Conservation (phyloP, 2,888 invertebrate genomes). For the Carabus problematicus region DNA sequence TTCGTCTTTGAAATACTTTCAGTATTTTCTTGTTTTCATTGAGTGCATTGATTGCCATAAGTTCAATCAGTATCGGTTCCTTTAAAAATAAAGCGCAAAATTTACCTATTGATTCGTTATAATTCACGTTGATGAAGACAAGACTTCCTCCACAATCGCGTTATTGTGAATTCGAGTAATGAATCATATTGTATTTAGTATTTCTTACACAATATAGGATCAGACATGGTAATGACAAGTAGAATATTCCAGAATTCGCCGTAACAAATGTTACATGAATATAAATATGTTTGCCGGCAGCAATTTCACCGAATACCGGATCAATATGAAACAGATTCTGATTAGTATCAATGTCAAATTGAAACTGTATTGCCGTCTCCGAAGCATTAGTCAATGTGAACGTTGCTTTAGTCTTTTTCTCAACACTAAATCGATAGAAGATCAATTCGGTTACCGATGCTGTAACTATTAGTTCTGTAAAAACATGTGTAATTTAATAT, state of each 20-base stretch:
- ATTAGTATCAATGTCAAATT: constrained; percentile 26
- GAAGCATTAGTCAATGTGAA: constrained; percentile 20
- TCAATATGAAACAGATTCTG: constrained; percentile 27
- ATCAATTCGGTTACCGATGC: constrained; percentile 10
- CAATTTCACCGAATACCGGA: constrained; percentile 15
- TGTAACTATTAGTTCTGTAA: constrained; percentile 11
- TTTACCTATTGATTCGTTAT: too few species aligned
- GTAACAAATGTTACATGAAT: constrained; percentile 8
- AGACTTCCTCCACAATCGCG: too few species aligned
- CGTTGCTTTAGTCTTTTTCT: constrained; percentile 5
- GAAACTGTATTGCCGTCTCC: constrained; percentile 3
- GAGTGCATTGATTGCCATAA: constrained; percentile 14
- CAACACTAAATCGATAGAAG: constrained; percentile 24
- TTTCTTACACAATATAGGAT: constrained; percentile 21
- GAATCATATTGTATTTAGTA: neutral
- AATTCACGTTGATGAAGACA: too few species aligned
- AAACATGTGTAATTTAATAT: neutral
- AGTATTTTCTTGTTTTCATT: neutral
- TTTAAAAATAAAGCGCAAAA: neutral
- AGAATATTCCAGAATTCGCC: constrained; percentile 19
- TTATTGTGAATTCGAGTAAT: too few species aligned
- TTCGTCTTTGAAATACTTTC: neutral
- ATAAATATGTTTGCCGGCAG: constrained; percentile 1
- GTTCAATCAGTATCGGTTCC: constrained; percentile 24
- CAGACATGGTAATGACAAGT: constrained; percentile 14